Percentiles rank a stretch among this genome's conserved stretches.
These are phyloP conservation scores for Nomada fabriciana DNA, from an alignment of 2,888 invertebrate species.

Conservation along the genomic window DNA sequence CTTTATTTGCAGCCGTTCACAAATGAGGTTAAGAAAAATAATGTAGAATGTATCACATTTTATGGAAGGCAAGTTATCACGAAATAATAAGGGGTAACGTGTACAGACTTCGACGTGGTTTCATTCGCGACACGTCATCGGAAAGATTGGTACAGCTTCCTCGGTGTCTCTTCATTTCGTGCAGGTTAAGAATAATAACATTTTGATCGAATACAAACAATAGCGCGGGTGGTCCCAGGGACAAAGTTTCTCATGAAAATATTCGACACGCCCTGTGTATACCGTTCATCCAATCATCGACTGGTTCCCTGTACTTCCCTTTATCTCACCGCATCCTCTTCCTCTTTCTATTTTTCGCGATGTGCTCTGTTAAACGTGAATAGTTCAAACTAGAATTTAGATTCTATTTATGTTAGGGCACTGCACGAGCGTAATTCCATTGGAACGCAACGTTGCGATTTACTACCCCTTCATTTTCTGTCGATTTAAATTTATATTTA, in stretches of 20 bases:
- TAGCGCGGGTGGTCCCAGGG: conserved; percentile 69
- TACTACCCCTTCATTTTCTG: no score
- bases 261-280: conserved; percentile 68
- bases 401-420: no score
- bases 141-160: conserved; percentile 51
- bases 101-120: conserved; percentile 34
- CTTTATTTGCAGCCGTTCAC: not conserved
- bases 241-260: conserved; percentile 72
- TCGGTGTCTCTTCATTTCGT: conserved; percentile 56
- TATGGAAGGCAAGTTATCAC: conserved; percentile 36
- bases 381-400: no score
- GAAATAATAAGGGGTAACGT: conserved; percentile 56
- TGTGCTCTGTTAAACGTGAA: not conserved
- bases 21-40: conserved; percentile 5
- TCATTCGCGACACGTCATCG: conserved; percentile 48
- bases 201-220: conserved; percentile 76
- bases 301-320: conserved; percentile 52
- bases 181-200: conserved; percentile 74
- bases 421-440: no score
- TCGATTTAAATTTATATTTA: no score
- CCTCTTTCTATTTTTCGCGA: conserved; percentile 23
- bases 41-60: conserved; percentile 33
- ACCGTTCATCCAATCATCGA: conserved; percentile 71
- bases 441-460: no score
- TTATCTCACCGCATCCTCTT: conserved; percentile 25